Percentiles rank a stretch among this genome's conserved stretches.
phyloP scores from a whole-genome alignment of 2,888 invertebrate genomes.

The Calameuta filiformis region DNA sequence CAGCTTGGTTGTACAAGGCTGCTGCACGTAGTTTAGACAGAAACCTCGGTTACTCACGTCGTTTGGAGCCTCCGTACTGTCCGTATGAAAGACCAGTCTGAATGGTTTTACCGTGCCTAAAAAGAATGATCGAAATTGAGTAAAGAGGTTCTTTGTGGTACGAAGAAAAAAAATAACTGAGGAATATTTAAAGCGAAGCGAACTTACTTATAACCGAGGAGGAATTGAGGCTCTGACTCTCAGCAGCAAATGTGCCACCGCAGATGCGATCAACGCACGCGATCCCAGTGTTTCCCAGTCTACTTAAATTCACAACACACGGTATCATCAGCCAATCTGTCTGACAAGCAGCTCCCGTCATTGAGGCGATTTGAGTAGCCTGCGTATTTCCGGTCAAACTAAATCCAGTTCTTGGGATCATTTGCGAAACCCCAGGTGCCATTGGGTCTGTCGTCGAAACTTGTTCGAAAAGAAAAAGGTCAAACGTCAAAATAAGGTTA shows the following conservation, averaged over 20 bases:
- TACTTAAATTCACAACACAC: conserved; percentile 78
- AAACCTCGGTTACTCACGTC: conserved; percentile 84
- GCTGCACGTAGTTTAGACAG: conserved; percentile 85
- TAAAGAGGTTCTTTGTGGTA: too few relatives aligned
- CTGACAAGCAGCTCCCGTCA: conserved; percentile 79
- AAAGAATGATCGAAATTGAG: conserved; percentile 36
- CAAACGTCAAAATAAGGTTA: neutral
- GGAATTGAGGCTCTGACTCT: conserved; percentile 70
- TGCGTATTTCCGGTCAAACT: conserved; percentile 84
- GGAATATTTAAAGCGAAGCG: neutral
- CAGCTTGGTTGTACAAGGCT: conserved; percentile 79
- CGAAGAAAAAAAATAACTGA: neutral
- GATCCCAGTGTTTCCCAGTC: conserved; percentile 69
- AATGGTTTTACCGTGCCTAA: conserved; percentile 85
- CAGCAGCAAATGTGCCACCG: conserved; percentile 82
- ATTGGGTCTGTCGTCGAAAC: neutral
- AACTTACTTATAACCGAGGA: conserved; percentile 80
- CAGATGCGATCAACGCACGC: conserved; percentile 85
- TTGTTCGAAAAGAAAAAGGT: neutral
- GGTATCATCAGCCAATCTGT: conserved; percentile 85
- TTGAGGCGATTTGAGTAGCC: conserved; percentile 72
- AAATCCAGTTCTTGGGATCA: conserved; percentile 73
- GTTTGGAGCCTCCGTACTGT: conserved; percentile 79
- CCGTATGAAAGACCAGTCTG: conserved; percentile 81
- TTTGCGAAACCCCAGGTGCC: neutral